These are phyloP conservation scores for Priocnemis perturbator DNA, from an alignment of 2,888 invertebrate genomes.

Conservation along the genomic window DNA sequence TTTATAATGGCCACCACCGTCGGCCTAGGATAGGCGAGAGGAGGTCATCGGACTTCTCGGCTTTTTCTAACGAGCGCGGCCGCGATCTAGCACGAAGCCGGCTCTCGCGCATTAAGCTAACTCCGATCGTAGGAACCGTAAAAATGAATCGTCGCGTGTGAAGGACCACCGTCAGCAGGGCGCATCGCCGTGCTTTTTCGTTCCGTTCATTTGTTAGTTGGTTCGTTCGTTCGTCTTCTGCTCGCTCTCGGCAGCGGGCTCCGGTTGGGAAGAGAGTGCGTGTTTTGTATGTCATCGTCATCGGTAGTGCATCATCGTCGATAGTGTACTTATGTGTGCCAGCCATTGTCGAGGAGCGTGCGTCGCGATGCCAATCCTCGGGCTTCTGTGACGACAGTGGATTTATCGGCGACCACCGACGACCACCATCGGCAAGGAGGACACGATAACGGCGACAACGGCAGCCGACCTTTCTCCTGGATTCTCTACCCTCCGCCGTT, in stretches of 20 bases:
- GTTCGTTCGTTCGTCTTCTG: background rate
- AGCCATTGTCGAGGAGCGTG: constrained; percentile 57
- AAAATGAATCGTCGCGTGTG: constrained; percentile 13
- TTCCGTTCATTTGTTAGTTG: constrained; percentile 4
- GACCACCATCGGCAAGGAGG: constrained; percentile 24
- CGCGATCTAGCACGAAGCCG: background rate
- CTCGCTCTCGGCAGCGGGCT: background rate
- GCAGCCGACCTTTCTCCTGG: constrained; percentile 11
- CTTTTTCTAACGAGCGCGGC: background rate
- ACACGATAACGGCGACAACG: constrained; percentile 31
- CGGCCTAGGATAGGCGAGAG: constrained; percentile 40
- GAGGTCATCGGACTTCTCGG: constrained; percentile 2
- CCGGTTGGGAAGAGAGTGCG: constrained; percentile 42
- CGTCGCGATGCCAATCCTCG: constrained; percentile 47
- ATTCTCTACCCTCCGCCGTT: background rate
- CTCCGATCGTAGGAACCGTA: constrained; percentile 13
- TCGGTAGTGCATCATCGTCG: constrained; percentile 41
- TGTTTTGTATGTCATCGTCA: constrained; percentile 34
- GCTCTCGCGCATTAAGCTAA: background rate
- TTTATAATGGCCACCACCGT: constrained; percentile 58
- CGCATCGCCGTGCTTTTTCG: background rate
- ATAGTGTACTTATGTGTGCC: constrained; percentile 56
- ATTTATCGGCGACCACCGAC: constrained; percentile 42
- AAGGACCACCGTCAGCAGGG: no score
- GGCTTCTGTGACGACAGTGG: constrained; percentile 35